Base-by-base conservation (phyloP, 1,140 invertebrate genomes). In the Cotesia typhae region DNA sequence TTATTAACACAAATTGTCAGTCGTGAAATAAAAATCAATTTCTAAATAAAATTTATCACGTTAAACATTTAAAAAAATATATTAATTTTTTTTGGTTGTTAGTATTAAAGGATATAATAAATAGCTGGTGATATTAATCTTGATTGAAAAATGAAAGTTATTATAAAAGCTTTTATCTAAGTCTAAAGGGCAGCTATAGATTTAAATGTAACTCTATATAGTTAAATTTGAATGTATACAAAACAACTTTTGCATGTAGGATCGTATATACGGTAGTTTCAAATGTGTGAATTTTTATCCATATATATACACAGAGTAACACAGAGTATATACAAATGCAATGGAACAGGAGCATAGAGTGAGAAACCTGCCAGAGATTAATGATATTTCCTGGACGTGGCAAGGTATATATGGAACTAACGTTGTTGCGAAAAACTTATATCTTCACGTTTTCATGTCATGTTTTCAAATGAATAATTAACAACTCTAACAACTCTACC, bases 381-480 rank as follows among this genome's bases (percentile, higher is more conserved):
- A 81, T 81, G 79, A 80, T 28, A 28, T 73, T 76, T 76, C 36
- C 78, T 81, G 80, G 69, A 73, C 59, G 67, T 80, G 80, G 79
- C 80, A 78, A 64, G 75, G 68, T 59, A 67, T 65, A 51, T 28
- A 51, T 28, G 2, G 4, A 67, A 5, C 14, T 37, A 37, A 65
- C 12, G 38, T n/a, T 77, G 76, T 76, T 76, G 73, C 71, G 70
- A 73, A 72, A 78, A 78, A 76, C 80, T 78, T 78, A 80, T 81
- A 80, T 81, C 78, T 79, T 79, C 76, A 74, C 70, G 74, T 68
- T 75, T 64, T 41, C 61, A 14, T 68, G 38, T 53, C 72, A 28
- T 71, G 71, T 73, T 77, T 71, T 74, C 76, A 71, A 81, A 81
- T 81, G 80, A 81, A 81, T 81, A 81, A 80, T 79, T 81, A 81